Base-by-base conservation (phyloP, 2,113 vertebrate species). In the Abramis brama region DNA sequence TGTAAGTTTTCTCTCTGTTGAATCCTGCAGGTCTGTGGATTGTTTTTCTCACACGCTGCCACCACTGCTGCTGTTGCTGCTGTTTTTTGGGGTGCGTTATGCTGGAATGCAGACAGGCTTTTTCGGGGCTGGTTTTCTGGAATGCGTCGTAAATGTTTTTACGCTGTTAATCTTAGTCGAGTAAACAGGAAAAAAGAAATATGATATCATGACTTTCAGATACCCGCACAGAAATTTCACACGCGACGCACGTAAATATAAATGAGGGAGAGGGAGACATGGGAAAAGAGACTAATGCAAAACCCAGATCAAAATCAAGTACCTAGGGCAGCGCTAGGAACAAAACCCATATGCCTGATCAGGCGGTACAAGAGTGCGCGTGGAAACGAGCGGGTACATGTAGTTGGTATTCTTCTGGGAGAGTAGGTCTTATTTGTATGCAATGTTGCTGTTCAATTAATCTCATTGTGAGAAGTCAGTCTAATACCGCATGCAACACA, bases 351-450 rank as follows among this genome's bases (percentile, higher is more conserved):
- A 64, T 77, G 12, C 39, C 59, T 74, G 74, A 79, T 84, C 13
- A 79, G 62, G 59, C 50, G 64, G 17, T 25, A 19, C 27, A 7
- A 4, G 19, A 19, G 25, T 76, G 50, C 5, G 15, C 5, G 68
- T 66, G 70, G 45, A 19, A 62, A 59, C 8, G 15, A 64, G 45
- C 25, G 43, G 59, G 30, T 78, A 60, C 43, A 64, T 19, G 84
- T 6, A 78, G 87, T 86, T 88, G 82, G 86, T 91, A 90, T 90
- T 93, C 91, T 88, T 91, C 83, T 17, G 89, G 92, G 90, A 91
- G 77, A 88, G 81, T 77, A 21, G 84, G 88, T 86, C 90, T 90
- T 89, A 91, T 93, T 91, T 89, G 90, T 89, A 93, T 89, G 91
- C 86, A 90, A 92, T 91, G 93, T 86, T 76, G 87, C 84, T 91